phyloP scores from a whole-genome alignment of 2,888 invertebrate genomes.

The Mantis religiosa region DNA sequence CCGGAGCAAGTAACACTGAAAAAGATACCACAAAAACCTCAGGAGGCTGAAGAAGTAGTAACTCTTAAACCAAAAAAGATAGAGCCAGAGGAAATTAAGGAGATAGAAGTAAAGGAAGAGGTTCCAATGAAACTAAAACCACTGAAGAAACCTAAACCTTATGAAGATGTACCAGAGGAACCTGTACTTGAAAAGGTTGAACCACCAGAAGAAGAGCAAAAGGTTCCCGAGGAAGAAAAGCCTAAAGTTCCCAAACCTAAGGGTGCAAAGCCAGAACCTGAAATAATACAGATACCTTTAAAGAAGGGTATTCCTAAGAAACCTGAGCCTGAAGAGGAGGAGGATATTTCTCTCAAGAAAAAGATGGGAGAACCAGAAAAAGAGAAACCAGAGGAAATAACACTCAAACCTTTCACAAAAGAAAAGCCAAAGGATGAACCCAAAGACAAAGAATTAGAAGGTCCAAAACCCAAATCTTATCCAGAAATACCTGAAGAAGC shows the following conservation, averaged over 20 bases:
- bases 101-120: conserved; percentile 33
- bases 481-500: conserved; percentile 37
- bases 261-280: conserved; percentile 36
- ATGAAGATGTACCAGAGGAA: conserved; percentile 35
- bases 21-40: conserved; percentile 47
- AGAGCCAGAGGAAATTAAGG: conserved; percentile 33
- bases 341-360: conserved; percentile 34
- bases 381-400: conserved; percentile 36
- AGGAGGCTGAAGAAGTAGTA: conserved; percentile 27
- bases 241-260: conserved; percentile 32
- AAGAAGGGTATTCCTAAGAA: conserved; percentile 33
- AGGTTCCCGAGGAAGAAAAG: conserved; percentile 33
- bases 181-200: conserved; percentile 37
- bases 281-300: conserved; percentile 36
- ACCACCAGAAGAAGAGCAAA: conserved; percentile 2
- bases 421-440: conserved; percentile 39
- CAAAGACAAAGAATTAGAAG: conserved; percentile 37
- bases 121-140: conserved; percentile 28
- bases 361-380: conserved; percentile 42
- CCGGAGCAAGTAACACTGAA: conserved; percentile 49
- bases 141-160: conserved; percentile 35
- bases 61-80: conserved; percentile 37
- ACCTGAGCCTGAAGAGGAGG: conserved; percentile 40
- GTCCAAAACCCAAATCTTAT: conserved; percentile 19
- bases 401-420: conserved; percentile 38